Percentiles rank a stretch among this genome's conserved stretches.
phyloP scores from a whole-genome alignment of 2,888 invertebrate genomes.

The Lagria hirta region DNA sequence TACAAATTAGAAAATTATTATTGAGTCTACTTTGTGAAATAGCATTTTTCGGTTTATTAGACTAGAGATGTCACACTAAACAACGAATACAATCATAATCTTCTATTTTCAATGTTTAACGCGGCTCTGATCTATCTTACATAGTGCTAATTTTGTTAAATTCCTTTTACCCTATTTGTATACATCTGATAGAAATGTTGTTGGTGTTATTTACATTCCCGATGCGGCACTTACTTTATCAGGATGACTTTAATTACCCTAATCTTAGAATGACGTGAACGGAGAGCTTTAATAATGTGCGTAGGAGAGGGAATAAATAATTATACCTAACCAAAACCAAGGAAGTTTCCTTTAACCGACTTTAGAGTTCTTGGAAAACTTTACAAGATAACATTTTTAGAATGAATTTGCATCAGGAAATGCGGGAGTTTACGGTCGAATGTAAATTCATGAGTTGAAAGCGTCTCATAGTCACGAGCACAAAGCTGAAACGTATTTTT shows the following conservation, averaged over 20 bases:
- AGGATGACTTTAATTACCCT: slow-evolving; percentile 37
- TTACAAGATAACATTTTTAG: slow-evolving; percentile 16
- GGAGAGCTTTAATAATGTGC: slow-evolving; percentile 29
- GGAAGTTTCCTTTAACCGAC: slow-evolving; percentile 19
- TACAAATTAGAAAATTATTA: too few relatives aligned
- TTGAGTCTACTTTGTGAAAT: too few relatives aligned
- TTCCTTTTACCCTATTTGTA: too few relatives aligned
- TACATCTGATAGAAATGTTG: slow-evolving; percentile 14
- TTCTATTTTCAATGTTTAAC: too few relatives aligned
- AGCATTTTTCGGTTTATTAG: too few relatives aligned
- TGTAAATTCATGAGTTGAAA: slow-evolving; percentile 8
- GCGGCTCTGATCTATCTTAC: too few relatives aligned
- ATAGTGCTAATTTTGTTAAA: too few relatives aligned
- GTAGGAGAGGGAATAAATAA: slow-evolving; percentile 31
- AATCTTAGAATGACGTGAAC: slow-evolving; percentile 34
- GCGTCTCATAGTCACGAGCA: too few relatives aligned
- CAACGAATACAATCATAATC: too few relatives aligned
- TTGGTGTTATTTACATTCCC: slow-evolving; percentile 33
- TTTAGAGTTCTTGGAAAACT: slow-evolving; percentile 9
- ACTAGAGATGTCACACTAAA: too few relatives aligned
- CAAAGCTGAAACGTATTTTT: slow-evolving; percentile 2
- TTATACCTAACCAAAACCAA: slow-evolving; percentile 22
- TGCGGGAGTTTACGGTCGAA: slow-evolving; percentile 7
- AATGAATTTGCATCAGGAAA: slow-evolving; percentile 13
- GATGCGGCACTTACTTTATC: slow-evolving; percentile 34